Evolutionary conservation across 2,888 invertebrate species (phyloP).

Genomic region (Saturnia pavonia): DNA sequence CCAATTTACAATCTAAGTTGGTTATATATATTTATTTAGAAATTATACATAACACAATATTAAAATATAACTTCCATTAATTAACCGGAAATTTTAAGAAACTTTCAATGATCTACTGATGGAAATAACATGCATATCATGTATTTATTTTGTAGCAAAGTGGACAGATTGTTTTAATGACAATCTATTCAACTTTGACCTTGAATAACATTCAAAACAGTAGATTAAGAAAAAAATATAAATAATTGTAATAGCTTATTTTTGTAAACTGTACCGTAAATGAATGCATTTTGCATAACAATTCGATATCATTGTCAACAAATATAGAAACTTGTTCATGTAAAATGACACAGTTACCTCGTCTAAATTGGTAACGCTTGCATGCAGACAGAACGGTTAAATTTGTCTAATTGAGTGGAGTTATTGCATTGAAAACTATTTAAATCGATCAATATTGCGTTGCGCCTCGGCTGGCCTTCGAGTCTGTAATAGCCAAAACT

Average conservation of each 20-base stretch:
- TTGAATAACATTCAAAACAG: too few species aligned
- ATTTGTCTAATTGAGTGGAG: slow-evolving; percentile 49
- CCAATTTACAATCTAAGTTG: neutral
- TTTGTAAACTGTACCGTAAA: slow-evolving; percentile 18
- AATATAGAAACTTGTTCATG: slow-evolving; percentile 28
- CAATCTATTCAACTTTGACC: too few species aligned
- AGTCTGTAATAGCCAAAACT: slow-evolving; percentile 57
- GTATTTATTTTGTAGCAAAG: too few species aligned
- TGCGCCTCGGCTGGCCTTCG: slow-evolving; percentile 58
- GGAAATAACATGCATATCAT: too few species aligned
- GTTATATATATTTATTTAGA: too few species aligned
- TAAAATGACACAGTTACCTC: slow-evolving; percentile 26
- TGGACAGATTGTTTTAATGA: too few species aligned
- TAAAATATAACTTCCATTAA: too few species aligned
- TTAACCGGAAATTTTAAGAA: too few species aligned
- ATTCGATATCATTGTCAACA: slow-evolving; percentile 27
- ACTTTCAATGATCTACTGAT: too few species aligned
- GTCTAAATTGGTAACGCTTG: slow-evolving; percentile 37
- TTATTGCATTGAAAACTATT: slow-evolving; percentile 55
- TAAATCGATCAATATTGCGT: slow-evolving; percentile 54
- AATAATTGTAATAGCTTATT: too few species aligned
- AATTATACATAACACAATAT: too few species aligned
- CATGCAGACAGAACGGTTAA: slow-evolving; percentile 44
- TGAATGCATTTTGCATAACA: slow-evolving; percentile 21
- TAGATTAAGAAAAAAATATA: too few species aligned